These are phyloP conservation scores for Bombus balteatus DNA, from an alignment of 1,140 invertebrate genomes.

Conservation along the genomic window DNA sequence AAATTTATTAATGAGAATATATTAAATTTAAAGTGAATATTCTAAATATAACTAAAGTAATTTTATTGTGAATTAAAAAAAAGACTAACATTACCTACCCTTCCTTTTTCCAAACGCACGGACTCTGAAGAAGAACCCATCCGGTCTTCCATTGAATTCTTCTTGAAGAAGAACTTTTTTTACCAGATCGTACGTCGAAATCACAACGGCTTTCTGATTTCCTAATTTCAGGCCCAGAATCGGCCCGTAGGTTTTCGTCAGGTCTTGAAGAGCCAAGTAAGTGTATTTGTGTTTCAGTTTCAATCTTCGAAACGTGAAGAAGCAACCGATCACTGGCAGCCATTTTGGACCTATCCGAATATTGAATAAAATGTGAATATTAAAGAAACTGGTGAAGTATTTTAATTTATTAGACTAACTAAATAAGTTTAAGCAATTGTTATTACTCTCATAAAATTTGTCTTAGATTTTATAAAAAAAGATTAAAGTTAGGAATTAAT, in stretches of 20 bases:
- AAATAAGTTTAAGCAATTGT: neutral
- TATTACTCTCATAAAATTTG: neutral
- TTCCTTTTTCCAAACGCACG: constrained; percentile 86
- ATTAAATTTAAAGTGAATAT: neutral
- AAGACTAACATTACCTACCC: constrained; percentile 80
- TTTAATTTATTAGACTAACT: neutral
- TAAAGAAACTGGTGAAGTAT: neutral
- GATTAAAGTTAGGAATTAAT: neutral
- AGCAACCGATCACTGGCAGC: constrained; percentile 81
- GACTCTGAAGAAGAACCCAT: constrained; percentile 87
- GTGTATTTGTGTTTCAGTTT: constrained; percentile 71
- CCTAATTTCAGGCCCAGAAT: constrained; percentile 84
- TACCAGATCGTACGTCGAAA: constrained; percentile 85
- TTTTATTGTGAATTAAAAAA: neutral
- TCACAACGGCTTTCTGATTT: constrained; percentile 84
- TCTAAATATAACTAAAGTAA: neutral
- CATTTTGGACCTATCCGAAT: constrained; percentile 78
- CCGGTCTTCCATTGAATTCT: constrained; percentile 87
- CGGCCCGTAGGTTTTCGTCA: constrained; percentile 76
- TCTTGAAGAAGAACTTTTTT: constrained; percentile 85
- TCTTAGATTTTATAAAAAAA: neutral
- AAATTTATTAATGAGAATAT: neutral
- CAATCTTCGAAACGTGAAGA: constrained; percentile 68
- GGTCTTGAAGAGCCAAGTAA: constrained; percentile 75
- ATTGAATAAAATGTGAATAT: neutral